These are phyloP conservation scores for Zenarchopterus dispar DNA, from an alignment of 2,797 vertebrate species.

Conservation along the genomic window DNA sequence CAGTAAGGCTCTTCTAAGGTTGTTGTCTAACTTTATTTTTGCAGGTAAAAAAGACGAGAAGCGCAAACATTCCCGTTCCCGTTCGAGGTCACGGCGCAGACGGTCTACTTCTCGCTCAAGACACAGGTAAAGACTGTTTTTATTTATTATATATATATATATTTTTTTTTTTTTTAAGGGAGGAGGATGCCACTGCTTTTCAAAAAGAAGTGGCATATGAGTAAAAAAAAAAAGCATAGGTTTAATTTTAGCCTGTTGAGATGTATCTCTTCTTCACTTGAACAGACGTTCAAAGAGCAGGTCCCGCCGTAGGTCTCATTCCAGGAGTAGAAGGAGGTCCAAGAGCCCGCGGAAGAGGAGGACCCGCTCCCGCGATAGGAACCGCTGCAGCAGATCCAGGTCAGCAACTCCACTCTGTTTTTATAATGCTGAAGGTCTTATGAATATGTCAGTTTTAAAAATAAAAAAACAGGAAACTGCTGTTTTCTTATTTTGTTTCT, in stretches of 20 bases:
- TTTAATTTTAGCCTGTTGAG: background rate
- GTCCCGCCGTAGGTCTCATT: conserved; percentile 92
- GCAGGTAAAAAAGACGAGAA: conserved; percentile 98
- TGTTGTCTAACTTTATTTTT: conserved; percentile 12
- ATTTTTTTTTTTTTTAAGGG: too few species aligned
- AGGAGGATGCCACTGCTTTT: too few species aligned
- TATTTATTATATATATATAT: too few species aligned
- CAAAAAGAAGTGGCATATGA: too few species aligned
- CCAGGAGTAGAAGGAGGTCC: conserved; percentile 91
- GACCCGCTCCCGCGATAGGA: conserved; percentile 90
- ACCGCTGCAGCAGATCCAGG: conserved; percentile 91
- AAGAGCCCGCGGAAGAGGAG: conserved; percentile 92
- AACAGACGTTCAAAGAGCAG: conserved; percentile 92
- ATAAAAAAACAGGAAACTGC: too few species aligned
- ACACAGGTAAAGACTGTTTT: conserved; percentile 85
- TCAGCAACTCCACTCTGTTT: conserved; percentile 23
- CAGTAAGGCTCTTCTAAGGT: too few species aligned
- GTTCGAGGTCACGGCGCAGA: conserved; percentile 91
- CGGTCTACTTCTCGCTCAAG: conserved; percentile 93
- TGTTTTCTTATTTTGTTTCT: too few species aligned
- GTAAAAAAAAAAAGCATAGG: background rate
- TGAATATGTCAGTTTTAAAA: background rate
- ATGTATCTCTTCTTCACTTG: background rate
- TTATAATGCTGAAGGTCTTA: background rate
- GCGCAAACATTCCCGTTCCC: conserved; percentile 92